Conservation (phyloP, 2,113 vertebrate species). For the Oplegnathus fasciatus region DNA sequence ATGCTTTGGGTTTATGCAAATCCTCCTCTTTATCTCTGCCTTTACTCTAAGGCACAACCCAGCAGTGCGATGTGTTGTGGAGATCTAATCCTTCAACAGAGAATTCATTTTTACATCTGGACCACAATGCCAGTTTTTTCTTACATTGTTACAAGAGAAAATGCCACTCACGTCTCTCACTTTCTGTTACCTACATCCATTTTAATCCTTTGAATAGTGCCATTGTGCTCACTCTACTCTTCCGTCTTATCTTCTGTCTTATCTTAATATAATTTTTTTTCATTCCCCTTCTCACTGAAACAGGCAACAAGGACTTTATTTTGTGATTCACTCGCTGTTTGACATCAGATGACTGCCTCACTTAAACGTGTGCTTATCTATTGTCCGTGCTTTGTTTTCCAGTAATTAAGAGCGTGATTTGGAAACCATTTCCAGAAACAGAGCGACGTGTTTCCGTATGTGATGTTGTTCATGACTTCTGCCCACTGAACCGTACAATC, state of each 20-base stretch:
- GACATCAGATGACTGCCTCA: constrained; percentile 13
- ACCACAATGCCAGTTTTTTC: background rate
- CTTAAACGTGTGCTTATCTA: background rate
- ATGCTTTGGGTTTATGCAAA: constrained; percentile 52
- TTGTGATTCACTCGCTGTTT: constrained; percentile 3
- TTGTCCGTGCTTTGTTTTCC: constrained; percentile 23
- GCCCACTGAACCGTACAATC: constrained; percentile 1
- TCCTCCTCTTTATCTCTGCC: constrained; percentile 30
- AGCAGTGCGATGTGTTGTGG: background rate
- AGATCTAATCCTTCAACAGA: constrained; percentile 2
- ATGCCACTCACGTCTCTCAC: background rate
- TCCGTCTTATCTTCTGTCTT: background rate
- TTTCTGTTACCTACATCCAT: background rate
- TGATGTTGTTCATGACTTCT: constrained; percentile 27
- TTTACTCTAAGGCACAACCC: constrained; percentile 8
- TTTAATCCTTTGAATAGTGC: background rate
- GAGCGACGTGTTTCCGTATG: background rate
- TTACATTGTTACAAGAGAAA: background rate
- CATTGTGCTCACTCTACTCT: background rate
- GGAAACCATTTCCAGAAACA: constrained; percentile 30
- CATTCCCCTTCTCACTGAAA: background rate
- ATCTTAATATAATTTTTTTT: background rate
- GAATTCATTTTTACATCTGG: constrained; percentile 17
- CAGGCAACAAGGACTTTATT: background rate
- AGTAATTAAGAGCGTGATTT: constrained; percentile 30